Base-by-base conservation (phyloP, 2,797 vertebrate genomes). In the Eurystomus glaucurus region DNA sequence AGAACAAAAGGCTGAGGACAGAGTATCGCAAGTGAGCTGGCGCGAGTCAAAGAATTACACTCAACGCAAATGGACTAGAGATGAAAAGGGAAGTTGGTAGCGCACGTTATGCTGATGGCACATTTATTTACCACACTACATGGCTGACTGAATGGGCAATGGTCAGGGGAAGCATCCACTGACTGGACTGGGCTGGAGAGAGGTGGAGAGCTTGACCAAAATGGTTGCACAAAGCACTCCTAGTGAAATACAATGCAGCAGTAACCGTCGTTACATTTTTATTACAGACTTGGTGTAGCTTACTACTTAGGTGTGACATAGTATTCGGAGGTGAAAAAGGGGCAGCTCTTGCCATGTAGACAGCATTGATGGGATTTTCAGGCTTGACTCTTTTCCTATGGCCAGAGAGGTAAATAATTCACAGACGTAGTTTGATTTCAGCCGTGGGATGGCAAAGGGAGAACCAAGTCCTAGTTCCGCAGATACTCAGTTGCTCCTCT, bases 401-500 rank as follows among this genome's bases (percentile, higher is more conserved):
- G 54, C 65, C 35, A 55, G 75, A 85, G 64, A 90, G 68, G 90
- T 92, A 96, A 88, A 71, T 79, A 95, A 90, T 68, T 83, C 85
- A 76, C 93, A 88, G 86, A 70, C 57, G 23, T 22, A 97, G 91
- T 91, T 57, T 92, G 68, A 96, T 88, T 95, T 92, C 85, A 96
- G 91, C 85, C 86, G 72, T 6, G 85, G 45, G 78, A 93, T 50
- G 75, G 93, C 97, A 97, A 96, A 83, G 78, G 78, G 86, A 98
- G 88, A 98, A 97, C 25, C 77, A 97, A 94, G 89, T 97, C 87
- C 93, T 25, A 92, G 89, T 55, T 95, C 80, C 39, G 21, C 4
- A 96, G 88, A 96, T 85, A 97, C 62, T 95, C 86, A 69, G 86
- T 95, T 82, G 37, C 90, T 96, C 93, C 90, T 71, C 66, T 95